phyloP scores from a whole-genome alignment of 2,113 vertebrate species.

The Engraulis encrasicolus region DNA sequence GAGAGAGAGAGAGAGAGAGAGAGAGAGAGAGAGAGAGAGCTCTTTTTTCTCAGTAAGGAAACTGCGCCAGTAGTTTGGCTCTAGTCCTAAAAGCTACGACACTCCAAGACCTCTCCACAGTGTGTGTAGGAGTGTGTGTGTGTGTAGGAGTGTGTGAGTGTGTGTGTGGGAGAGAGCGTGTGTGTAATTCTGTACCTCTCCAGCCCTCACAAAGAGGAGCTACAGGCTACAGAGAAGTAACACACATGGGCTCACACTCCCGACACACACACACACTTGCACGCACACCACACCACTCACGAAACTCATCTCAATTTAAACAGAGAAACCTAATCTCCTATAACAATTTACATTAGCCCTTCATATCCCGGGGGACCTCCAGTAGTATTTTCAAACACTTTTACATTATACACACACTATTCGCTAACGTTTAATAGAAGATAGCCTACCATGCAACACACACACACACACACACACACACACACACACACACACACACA shows the following conservation, averaged over 20 bases:
- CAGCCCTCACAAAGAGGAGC: neutral
- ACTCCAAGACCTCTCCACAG: neutral
- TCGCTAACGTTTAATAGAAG: too few relatives aligned
- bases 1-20: too few relatives aligned
- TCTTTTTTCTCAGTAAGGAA: neutral
- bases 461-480: too few relatives aligned
- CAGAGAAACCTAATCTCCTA: neutral
- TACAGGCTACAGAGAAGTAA: neutral
- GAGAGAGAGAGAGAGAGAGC: too few relatives aligned
- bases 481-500: too few relatives aligned
- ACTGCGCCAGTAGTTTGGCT: constrained; percentile 19
- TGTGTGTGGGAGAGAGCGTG: neutral
- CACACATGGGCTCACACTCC: neutral
- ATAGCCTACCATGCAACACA: too few relatives aligned
- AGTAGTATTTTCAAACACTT: neutral
- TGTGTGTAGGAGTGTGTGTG: neutral
- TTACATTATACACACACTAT: too few relatives aligned
- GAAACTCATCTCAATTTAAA: neutral
- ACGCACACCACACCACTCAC: neutral
- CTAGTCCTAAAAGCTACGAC: neutral
- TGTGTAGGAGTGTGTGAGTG: neutral
- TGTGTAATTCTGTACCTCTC: neutral
- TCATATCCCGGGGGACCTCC: neutral
- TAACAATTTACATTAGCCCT: neutral
- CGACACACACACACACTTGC: neutral